Conservation (phyloP, 37 sponge, comb jelly and placozoan species). For the Diacarnus erythraeanus region DNA sequence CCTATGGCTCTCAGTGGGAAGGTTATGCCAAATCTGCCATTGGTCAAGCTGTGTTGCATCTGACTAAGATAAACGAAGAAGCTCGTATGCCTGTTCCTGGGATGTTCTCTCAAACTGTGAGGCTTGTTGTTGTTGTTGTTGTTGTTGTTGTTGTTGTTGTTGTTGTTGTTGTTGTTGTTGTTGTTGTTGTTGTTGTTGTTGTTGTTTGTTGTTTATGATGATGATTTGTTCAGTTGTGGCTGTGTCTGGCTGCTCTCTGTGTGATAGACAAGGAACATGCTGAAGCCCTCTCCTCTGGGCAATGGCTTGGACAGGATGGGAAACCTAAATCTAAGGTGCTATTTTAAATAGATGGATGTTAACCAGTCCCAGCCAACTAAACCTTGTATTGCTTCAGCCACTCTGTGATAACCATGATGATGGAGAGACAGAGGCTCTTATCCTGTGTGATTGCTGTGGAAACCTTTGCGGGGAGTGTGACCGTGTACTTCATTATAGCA, state of each 20-base stretch:
- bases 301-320: slow-evolving; percentile 78
- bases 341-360: not conserved
- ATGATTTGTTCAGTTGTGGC: slow-evolving; percentile 65
- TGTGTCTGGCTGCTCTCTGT: slow-evolving; percentile 94
- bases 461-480: slow-evolving; percentile 98
- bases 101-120: slow-evolving; percentile 82
- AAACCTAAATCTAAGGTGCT: slow-evolving; percentile 69
- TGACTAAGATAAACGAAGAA: slow-evolving; percentile 80
- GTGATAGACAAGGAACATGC: slow-evolving; percentile 89
- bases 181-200: not conserved
- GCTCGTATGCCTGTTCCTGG: slow-evolving; percentile 68
- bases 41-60: slow-evolving; percentile 85
- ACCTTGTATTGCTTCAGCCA: slow-evolving; percentile 68
- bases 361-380: too few relatives aligned
- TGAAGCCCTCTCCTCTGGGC: slow-evolving; percentile 90
- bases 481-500: slow-evolving; percentile 83
- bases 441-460: slow-evolving; percentile 92
- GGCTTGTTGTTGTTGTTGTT: not conserved
- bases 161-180: too few relatives aligned
- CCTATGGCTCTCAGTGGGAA: slow-evolving; percentile 69
- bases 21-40: slow-evolving; percentile 80
- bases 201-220: not conserved
- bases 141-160: not conserved
- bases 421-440: slow-evolving; percentile 86
- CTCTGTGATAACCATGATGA: slow-evolving; percentile 99